A percentile compares a stretch with the other conserved stretches of the same genome.
Evolutionary conservation across 2,888 invertebrate genomes (phyloP).

Genomic region (Diarsia brunnea): DNA sequence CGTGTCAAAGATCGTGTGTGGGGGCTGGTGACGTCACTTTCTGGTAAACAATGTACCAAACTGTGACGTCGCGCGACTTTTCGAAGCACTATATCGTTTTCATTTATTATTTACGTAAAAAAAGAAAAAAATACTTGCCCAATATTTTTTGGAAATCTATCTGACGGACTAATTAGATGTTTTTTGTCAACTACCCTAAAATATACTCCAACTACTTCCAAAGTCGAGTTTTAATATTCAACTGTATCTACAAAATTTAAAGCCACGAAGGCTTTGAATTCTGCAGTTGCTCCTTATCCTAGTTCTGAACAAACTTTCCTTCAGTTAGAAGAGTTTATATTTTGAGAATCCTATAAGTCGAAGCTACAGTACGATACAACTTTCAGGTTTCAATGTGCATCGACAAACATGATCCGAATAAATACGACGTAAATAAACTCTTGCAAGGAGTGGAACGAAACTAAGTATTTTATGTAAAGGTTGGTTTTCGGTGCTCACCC

Average conservation of each 20-base stretch:
- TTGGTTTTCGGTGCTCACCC: rapidly evolving
- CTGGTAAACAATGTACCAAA: too few species aligned
- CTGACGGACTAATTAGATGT: too few species aligned
- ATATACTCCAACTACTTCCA: not conserved
- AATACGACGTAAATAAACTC: not conserved
- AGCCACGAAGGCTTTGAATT: not conserved
- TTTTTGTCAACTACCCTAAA: too few species aligned
- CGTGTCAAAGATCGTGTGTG: too few species aligned
- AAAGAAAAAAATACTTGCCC: too few species aligned
- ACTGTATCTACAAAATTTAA: conserved; percentile 24
- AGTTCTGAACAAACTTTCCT: conserved; percentile 19
- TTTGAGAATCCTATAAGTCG: not conserved
- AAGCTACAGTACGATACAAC: conserved; percentile 13
- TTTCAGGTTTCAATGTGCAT: not conserved
- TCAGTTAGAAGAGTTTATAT: conserved; percentile 20
- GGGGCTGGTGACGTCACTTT: too few species aligned
- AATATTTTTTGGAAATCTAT: too few species aligned
- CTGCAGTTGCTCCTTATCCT: not conserved
- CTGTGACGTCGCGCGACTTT: too few species aligned
- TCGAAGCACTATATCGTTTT: too few species aligned
- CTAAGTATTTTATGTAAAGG: not conserved
- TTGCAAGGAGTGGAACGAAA: not conserved
- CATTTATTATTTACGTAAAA: too few species aligned
- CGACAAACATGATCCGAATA: not conserved
- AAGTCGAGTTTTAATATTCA: not conserved